A percentile compares a stretch with the other conserved stretches of the same genome.
Evolutionary conservation across 2,797 vertebrate species (phyloP).

Genomic region (Threskiornis aethiopicus): DNA sequence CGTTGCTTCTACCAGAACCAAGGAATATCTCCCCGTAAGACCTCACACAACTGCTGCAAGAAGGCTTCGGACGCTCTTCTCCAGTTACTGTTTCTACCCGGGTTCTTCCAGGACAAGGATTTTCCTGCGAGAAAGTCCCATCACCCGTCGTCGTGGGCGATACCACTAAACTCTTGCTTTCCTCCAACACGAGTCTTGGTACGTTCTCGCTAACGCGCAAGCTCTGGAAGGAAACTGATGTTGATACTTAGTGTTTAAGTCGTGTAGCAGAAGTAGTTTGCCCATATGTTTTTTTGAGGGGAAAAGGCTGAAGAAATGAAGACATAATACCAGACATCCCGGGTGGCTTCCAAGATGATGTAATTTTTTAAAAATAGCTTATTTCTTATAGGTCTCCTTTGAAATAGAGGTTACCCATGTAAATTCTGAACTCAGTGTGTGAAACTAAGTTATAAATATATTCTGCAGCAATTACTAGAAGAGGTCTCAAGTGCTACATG

Average conservation of each 20-base stretch:
- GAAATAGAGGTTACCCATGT: not conserved
- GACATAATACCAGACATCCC: constrained; percentile 11
- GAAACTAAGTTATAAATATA: not conserved
- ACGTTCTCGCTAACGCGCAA: not conserved
- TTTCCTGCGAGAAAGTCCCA: not conserved
- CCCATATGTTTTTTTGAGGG: not conserved
- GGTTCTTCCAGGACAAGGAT: not conserved
- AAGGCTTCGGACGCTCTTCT: not conserved
- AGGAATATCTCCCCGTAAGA: not conserved
- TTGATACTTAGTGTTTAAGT: not conserved
- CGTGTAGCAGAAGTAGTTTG: not conserved
- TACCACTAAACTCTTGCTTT: not conserved
- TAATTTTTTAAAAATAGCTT: not conserved
- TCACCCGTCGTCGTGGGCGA: accelerated
- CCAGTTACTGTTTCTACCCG: not conserved
- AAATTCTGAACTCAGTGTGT: not conserved
- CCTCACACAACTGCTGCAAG: not conserved
- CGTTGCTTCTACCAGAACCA: not conserved
- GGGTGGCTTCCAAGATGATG: not conserved
- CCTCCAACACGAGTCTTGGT: not conserved
- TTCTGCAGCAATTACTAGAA: not conserved
- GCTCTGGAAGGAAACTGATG: not conserved
- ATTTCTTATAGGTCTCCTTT: constrained; percentile 17
- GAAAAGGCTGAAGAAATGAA: constrained; percentile 20
- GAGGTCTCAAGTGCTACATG: not conserved